These are phyloP conservation scores for Allolobophora icterica DNA, from an alignment of 2,888 invertebrate genomes.

Conservation along the genomic window DNA sequence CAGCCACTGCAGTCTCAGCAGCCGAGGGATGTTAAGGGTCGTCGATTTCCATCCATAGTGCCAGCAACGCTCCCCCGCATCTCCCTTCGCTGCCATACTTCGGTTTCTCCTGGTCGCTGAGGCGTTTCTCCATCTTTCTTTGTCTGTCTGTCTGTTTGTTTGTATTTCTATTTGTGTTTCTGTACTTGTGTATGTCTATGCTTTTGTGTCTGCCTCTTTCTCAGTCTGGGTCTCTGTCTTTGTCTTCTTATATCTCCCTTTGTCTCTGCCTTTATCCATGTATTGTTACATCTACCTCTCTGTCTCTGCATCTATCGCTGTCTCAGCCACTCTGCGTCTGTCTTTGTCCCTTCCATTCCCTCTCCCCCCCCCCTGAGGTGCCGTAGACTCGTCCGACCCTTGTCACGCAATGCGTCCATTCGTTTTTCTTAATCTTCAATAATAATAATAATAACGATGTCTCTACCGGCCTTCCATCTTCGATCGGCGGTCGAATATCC, in stretches of 20 bases:
- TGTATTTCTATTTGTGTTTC: not conserved
- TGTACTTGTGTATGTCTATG: not conserved
- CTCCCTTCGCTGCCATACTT: not conserved
- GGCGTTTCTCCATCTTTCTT: not conserved
- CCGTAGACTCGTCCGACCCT: not conserved
- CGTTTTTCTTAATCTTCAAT: not conserved
- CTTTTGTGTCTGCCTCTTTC: not conserved
- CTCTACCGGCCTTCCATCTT: not conserved
- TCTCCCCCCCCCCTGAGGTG: not conserved
- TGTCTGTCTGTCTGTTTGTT: not conserved
- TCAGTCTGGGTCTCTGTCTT: not conserved
- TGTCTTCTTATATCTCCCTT: not conserved
- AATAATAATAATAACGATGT: constrained; percentile 17
- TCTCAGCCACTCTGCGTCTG: constrained; percentile 13
- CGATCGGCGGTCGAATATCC: constrained; percentile 4
- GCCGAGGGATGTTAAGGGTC: not conserved
- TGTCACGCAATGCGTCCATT: constrained; percentile 17
- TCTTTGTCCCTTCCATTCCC: not conserved
- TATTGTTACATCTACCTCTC: not conserved
- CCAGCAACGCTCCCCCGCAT: not conserved
- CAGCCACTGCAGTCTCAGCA: not conserved
- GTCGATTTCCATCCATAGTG: constrained; percentile 6
- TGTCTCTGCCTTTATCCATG: not conserved
- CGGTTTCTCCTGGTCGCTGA: not conserved
- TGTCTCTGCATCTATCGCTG: not conserved